These are phyloP conservation scores for Sarcophaga peregrina DNA, from an alignment of 1,140 invertebrate genomes.

Conservation along the genomic window DNA sequence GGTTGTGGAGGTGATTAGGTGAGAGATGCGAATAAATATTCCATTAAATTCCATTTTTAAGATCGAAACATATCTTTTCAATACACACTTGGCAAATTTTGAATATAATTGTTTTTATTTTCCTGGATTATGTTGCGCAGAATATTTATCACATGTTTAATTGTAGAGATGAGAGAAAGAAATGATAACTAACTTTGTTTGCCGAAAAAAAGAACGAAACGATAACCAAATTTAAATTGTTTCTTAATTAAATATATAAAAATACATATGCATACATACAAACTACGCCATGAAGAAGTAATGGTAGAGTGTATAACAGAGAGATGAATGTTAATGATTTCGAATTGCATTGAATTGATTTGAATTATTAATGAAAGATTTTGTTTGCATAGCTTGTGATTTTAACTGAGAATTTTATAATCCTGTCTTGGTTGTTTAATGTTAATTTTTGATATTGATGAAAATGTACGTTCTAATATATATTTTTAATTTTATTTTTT, in stretches of 20 bases:
- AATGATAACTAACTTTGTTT: not conserved
- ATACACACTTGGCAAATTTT: too few species aligned
- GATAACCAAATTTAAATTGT: not conserved
- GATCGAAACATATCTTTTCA: not conserved
- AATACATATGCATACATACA: not conserved
- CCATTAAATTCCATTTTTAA: not conserved
- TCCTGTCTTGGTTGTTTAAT: not conserved
- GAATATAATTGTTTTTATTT: too few species aligned
- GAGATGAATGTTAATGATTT: too few species aligned
- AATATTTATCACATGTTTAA: slow-evolving; percentile 23
- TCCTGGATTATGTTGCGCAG: not conserved
- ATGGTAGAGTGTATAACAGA: slow-evolving; percentile 23
- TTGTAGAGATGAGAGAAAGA: not conserved
- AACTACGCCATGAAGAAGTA: slow-evolving; percentile 4
- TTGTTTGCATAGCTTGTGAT: not conserved
- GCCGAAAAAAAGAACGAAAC: not conserved
- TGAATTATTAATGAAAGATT: not conserved
- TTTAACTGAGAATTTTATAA: not conserved
- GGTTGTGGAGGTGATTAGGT: slow-evolving; percentile 33
- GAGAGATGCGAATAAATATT: slow-evolving; percentile 23
- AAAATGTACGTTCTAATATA: not conserved
- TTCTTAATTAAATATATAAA: slow-evolving; percentile 9
- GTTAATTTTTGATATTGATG: not conserved
- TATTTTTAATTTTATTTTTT: not conserved
- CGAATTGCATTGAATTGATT: not conserved